Base-by-base conservation (phyloP, 1,140 invertebrate species). In the Apis dorsata region DNA sequence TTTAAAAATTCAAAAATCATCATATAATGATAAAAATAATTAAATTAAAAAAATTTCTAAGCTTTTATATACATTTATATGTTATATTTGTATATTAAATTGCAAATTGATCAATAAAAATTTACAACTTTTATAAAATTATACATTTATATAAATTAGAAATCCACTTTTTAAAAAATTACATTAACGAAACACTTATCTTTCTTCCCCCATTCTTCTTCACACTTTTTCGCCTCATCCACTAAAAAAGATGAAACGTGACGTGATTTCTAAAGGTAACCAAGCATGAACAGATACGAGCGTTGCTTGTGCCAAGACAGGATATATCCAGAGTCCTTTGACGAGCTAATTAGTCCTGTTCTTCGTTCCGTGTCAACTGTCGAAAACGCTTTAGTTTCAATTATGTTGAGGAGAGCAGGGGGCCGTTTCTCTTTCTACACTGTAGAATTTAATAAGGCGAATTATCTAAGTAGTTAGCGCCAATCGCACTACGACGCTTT, bases 381-480 rank as follows among this genome's bases (percentile, higher is more conserved):
- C 85, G 80, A 78, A 87, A 86, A 88, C 85, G 76, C 79, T 90
- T 89, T 89, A 89, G 84, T 89, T 89, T 89, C 83, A 89, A 90
- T 90, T 90, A 90, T 65, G 82, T 53, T 34, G 53, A 71, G 75
- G 15, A 7, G 28, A 7, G 28, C 24, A 51, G 24, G 62, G 24
- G 60, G 19, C n/a, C 19, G 62, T 11, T 60, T 59, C 77, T 53
- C 80, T 51, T 49, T 57, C 24, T 60, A 72, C 24, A 57, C 63
- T 44, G 71, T 66, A 70, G 76, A 86, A 88, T 85, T 72, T 86
- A 81, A 90, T 89, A 88, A 88, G 76, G 73, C 79, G 65, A 81
- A 85, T 86, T 87, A 87, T 86, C 84, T 86, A 85, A 87, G 81
- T 86, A 86, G 84, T 81, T 85, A 63, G 68, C 84, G 28, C 74